Percentiles rank a stretch among this genome's conserved stretches.
Conservation (phyloP, 2,797 vertebrate genomes). For the Rhinoraja longicauda region DNA sequence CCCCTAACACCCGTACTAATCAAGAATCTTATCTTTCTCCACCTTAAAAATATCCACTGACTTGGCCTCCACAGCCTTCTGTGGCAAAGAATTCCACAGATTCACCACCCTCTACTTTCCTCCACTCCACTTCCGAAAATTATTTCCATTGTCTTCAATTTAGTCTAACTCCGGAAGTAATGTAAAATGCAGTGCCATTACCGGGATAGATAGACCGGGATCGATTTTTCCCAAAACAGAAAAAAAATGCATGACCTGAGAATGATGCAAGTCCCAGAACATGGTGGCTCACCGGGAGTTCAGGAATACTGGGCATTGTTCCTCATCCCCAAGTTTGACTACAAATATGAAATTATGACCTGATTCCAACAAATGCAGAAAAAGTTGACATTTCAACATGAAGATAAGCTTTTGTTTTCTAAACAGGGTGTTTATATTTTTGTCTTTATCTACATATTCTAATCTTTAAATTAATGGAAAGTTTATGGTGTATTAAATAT, state of each 20-base stretch:
- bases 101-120: too few relatives aligned
- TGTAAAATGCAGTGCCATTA: too few relatives aligned
- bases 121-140: too few relatives aligned
- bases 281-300: neutral
- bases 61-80: too few relatives aligned
- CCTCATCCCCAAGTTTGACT: neutral
- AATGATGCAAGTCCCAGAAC: too few relatives aligned
- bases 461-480: neutral
- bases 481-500: conserved; percentile 22
- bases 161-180: too few relatives aligned
- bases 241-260: neutral
- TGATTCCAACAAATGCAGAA: conserved; percentile 12
- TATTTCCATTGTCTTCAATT: too few relatives aligned
- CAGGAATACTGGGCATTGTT: neutral
- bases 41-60: too few relatives aligned
- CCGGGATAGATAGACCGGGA: too few relatives aligned
- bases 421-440: conserved; percentile 19
- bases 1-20: too few relatives aligned
- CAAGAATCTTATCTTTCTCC: too few relatives aligned
- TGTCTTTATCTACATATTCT: neutral
- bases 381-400: conserved; percentile 8
- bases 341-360: neutral
- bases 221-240: neutral
- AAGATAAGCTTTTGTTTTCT: conserved; percentile 30
- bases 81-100: too few relatives aligned